Base-by-base conservation (phyloP, 2,888 invertebrate species). In the Diarsia rubi region DNA sequence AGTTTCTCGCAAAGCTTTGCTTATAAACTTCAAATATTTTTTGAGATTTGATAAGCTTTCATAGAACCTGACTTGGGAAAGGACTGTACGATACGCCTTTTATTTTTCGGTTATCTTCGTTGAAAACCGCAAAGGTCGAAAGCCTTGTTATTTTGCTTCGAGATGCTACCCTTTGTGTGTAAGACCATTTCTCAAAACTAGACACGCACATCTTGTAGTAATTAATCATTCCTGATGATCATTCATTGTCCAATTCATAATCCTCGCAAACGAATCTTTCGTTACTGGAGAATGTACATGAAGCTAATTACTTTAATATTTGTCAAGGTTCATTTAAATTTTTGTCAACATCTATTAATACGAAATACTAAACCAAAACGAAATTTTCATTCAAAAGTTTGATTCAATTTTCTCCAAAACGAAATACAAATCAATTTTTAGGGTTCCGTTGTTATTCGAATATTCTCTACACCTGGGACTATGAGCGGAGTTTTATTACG, bases 401-500 rank as follows among this genome's bases (percentile, higher is more conserved):
- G 69, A 87, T 81, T 79, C 68, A 78, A 87, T 79, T 83, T 83
- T 75, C 73, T 76, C 63, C 62, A 69, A 79, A 76, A 75, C 73
- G 71, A 78, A 85, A 83, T 73, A 74, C 71, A 77, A 87, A 87
- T 83, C 60, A 79, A 70, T 70, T 76, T 77, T 78, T 73, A 73
- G 75, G 72, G 78, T 68, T 65, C 63, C 59, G 73, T 78, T 86
- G 69, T 83, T 79, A 75, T 81, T 81, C 63, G 67, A 72, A 78
- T 78, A 78, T 78, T 81, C 62, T 70, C 75, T 80, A 72, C 82
- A 88, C 83, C 86, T 89, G 83, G 73, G 82, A 76, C 78, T 65
- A 68, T 73, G 75, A 78, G 70, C 76, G 69, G 80, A 79, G 68
- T 87, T 87, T 86, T 83, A 88, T 84, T 73, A 78, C 67, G 62